phyloP scores from a whole-genome alignment of 2,888 invertebrate species.

The Agonopterix arenella region DNA sequence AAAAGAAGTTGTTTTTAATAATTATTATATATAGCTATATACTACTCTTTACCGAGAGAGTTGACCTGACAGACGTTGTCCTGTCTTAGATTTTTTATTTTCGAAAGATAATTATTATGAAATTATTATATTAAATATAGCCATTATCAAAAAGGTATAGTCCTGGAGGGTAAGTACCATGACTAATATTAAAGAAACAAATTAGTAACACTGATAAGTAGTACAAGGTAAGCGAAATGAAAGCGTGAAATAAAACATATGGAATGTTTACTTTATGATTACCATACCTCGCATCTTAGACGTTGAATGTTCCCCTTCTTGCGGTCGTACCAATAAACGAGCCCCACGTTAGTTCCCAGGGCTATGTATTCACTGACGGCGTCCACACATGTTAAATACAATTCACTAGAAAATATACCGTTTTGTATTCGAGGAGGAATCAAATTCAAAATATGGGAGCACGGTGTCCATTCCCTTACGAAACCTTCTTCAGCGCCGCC shows the following conservation, averaged over 20 bases:
- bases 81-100: too few relatives aligned
- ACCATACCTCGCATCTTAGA: constrained; percentile 86
- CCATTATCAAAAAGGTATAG: too few relatives aligned
- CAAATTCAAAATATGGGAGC: constrained; percentile 83
- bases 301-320: constrained; percentile 85
- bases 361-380: constrained; percentile 89
- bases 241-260: constrained; percentile 9
- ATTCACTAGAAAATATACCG: constrained; percentile 85
- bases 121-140: too few relatives aligned
- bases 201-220: constrained; percentile 14
- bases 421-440: constrained; percentile 85
- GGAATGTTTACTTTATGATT: constrained; percentile 7
- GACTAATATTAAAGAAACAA: neutral
- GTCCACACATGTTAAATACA: constrained; percentile 89
- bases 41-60: too few relatives aligned
- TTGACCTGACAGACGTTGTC: too few relatives aligned
- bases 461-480: constrained; percentile 88
- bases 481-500: constrained; percentile 67
- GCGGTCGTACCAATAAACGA: constrained; percentile 92
- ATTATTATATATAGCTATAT: too few relatives aligned
- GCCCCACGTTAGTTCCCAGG: constrained; percentile 89
- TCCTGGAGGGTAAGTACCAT: too few relatives aligned
- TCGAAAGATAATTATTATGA: too few relatives aligned
- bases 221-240: constrained; percentile 35
- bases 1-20: too few relatives aligned